Base-by-base conservation (phyloP, 53 echinoderm and acorn worm genomes). In the Paracentrotus lividus region DNA sequence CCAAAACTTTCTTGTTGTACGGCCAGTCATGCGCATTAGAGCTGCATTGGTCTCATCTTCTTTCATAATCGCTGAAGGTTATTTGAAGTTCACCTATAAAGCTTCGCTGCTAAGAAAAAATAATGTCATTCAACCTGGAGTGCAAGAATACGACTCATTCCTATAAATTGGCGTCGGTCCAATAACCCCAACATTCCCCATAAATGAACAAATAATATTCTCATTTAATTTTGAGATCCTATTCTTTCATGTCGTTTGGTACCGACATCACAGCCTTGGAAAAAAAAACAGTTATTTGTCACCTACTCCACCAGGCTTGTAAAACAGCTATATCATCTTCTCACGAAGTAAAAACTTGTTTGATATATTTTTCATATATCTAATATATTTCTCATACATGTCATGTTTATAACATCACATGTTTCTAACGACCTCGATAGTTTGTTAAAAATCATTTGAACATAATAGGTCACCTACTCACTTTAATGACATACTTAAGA, bases 401-500 rank as follows among this genome's bases (percentile, higher is more conserved):
- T 32, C 67, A 67, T 67, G 67, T n/a, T n/a, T n/a, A n/a, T n/a
- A n/a, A n/a, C n/a, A 33, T 67, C 67, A 67, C 67, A 67, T 67
- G 67, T 33, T 26, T 61, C 16, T n/a, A 33, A 31, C 14, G 4
- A 67, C 15, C 31, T 33, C 33, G 5, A 13, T 3, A 3, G 31
- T 33, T 67, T n/a, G 52, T 23, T 34, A 10, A n/a, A n/a, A 67
- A 67, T 67, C 13, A 31, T 67, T 16, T 67, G 31, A 3, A 12
- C 13, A 34, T 67, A 33, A 8, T 32, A 33, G 31, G n/a, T 67
- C 32, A 67, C n/a, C 33, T 67, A 32, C 32, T 33, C 24, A 67
- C 10, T 67, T 14, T 67, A 34, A 31, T 33, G 33, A 34, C 0
- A 67, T 67, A 31, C 6, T 33, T 0, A 33, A 66, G n/a, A 32